Base-by-base conservation (phyloP, 2,888 invertebrate genomes). In the Agapostemon virescens region DNA sequence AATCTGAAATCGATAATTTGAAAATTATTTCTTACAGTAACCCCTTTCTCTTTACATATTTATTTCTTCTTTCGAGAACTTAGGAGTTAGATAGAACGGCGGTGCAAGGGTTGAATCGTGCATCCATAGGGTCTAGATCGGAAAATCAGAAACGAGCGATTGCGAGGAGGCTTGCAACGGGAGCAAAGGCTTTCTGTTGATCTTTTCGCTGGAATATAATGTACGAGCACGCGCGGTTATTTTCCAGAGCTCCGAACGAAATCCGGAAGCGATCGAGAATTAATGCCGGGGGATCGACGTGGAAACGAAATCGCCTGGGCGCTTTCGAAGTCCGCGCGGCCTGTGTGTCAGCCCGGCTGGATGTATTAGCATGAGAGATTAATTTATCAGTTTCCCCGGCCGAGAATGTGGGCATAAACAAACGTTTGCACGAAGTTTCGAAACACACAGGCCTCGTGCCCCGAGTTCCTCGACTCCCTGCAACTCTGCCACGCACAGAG, bases 341-440 rank as follows among this genome's bases (percentile, higher is more conserved):
- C 70, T 77, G 83, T 80, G 82, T 77, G 82, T 77, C 82, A 72
- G 77, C 38, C 49, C 75, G 38, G 64, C 64, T 81, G 74, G 83
- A 79, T 78, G 83, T 85, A 86, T 86, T 86, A 86, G 87, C 87
- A 85, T 82, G 81, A 61, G 87, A 86, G 86, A 87, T 87, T 87
- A 87, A 87, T 87, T 87, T 87, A 87, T 87, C 85, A 84, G 85
- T 84, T 75, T 71, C 79, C 15, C 74, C 36, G 71, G 69, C 17
- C 73, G 86, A 69, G 85, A 82, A 84, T 79, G 87, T 82, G 82
- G 80, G 79, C 71, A 84, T 83, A 84, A 87, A 87, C 83, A 87
- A 85, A 84, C 83, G 82, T 76, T 75, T 77, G 76, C 63, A 76
- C 78, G 66, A 74, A 76, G 82, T 86, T 86, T 85, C 86, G 86